Percentiles rank a stretch among this genome's conserved stretches.
phyloP scores from a whole-genome alignment of 2,888 invertebrate species.

The Micropterix aruncella region DNA sequence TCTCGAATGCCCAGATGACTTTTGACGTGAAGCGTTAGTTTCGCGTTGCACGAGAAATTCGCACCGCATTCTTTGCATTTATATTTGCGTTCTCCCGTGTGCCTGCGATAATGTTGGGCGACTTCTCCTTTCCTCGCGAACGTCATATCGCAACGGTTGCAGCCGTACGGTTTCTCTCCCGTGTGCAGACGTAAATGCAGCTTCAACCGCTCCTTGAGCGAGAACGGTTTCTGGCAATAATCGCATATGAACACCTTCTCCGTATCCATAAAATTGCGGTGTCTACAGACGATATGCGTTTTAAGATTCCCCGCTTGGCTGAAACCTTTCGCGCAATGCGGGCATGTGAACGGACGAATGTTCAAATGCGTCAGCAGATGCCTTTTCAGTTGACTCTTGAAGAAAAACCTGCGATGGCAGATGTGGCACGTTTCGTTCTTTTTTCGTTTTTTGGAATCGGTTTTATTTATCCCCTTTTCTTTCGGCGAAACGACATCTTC shows the following conservation, averaged over 20 bases:
- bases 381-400: constrained; percentile 49
- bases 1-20: constrained; percentile 63
- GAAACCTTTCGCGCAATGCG: constrained; percentile 46
- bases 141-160: constrained; percentile 44
- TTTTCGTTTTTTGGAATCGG: constrained; percentile 1
- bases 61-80: constrained; percentile 57
- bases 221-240: constrained; percentile 62
- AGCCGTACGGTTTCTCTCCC: constrained; percentile 53
- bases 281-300: constrained; percentile 45
- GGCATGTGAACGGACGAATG: constrained; percentile 46
- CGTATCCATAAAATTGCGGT: constrained; percentile 24
- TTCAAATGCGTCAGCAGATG: constrained; percentile 53
- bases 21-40: constrained; percentile 47
- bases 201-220: constrained; percentile 58
- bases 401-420: constrained; percentile 49
- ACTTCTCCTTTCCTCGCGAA: constrained; percentile 65
- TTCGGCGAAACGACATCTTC: too few relatives aligned
- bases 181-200: constrained; percentile 62
- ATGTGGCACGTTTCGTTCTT: constrained; percentile 34
- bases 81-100: constrained; percentile 58
- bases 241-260: constrained; percentile 47
- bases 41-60: constrained; percentile 52
- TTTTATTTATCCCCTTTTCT: constrained; percentile 2
- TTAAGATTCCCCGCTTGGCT: constrained; percentile 48
- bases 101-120: constrained; percentile 58